Evolutionary conservation across 1,140 invertebrate species (phyloP).

Genomic region (Ptiloglossa arizonensis): DNA sequence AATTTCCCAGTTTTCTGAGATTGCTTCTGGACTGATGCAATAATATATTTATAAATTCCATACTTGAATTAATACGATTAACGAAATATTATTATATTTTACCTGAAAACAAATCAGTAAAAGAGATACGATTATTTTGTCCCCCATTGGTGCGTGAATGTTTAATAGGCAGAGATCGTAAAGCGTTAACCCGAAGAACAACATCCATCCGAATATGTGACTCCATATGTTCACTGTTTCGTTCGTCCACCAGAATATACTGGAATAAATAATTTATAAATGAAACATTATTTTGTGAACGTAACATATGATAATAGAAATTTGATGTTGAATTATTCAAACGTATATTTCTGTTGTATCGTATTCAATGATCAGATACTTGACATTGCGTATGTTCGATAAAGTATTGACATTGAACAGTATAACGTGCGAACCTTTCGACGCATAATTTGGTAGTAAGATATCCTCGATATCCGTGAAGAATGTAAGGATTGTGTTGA

Average conservation of each 20-base stretch:
- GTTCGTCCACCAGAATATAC: constrained; percentile 98
- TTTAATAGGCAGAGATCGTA: constrained; percentile 92
- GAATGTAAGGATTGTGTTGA: constrained; percentile 90
- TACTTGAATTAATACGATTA: background rate
- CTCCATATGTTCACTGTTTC: constrained; percentile 99
- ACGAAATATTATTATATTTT: constrained; percentile 67
- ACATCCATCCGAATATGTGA: constrained; percentile 94
- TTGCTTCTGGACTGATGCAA: background rate
- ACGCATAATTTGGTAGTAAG: constrained; percentile 91
- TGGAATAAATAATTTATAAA: constrained; percentile 72
- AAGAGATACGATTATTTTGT: constrained; percentile 92
- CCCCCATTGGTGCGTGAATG: constrained; percentile 88
- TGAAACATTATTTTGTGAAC: background rate
- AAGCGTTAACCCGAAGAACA: constrained; percentile 92
- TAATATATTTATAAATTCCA: background rate
- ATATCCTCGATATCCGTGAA: constrained; percentile 88
- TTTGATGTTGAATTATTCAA: background rate
- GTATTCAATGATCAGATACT: no score
- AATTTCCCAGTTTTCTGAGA: background rate
- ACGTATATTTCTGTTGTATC: no score
- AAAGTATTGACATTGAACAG: background rate
- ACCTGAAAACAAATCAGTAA: constrained; percentile 94
- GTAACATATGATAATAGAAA: background rate
- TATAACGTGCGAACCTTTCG: constrained; percentile 86
- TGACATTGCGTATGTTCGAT: background rate